Base-by-base conservation (phyloP, 2,797 vertebrate genomes). In the Amazona finschi region DNA sequence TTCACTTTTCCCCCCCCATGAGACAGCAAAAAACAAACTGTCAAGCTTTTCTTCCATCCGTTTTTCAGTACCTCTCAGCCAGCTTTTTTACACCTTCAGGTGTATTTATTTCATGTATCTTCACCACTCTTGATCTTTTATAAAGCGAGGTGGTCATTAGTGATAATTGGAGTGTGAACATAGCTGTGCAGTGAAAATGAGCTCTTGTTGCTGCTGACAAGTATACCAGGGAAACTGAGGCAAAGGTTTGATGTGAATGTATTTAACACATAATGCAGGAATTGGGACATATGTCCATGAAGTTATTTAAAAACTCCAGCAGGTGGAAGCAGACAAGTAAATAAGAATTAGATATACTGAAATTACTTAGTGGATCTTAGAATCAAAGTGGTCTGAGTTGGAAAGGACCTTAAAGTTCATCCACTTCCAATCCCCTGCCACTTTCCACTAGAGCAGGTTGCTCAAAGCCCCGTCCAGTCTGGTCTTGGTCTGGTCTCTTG, bases 131-230 rank as follows among this genome's bases (percentile, higher is more conserved):
- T 57, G 17, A 44, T 65, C 22, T 81, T 64, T 43, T 30, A 1
- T 3, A 39, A 69, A 55, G 61, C 3, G 20, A 41, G 14, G 33
- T 76, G 70, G 31, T 36, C 3, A 2, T 49, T 62, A 66, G 33
- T 33, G 62, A 1, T 52, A 15, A 22, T 9, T 55, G 39, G 69
- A 24, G 50, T 65, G 13, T 60, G 85, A 36, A 12, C 41, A 4
- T 8, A 43, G 43, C 58, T 27, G 14, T 24, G 33, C 58, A 33
- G 30, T 65, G 50, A 52, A 46, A 9, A 28, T 13, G 62, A 76
- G 52, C 30, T 72, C 36, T 3, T 72, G 14, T 28, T 60, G 46
- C 76, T 69, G 52, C 31, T 55, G 43, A 15, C 0, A 0, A 8
- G 5, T 53, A 8, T 47, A 19, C 9, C 14, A 31, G n/a, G 22